These are phyloP conservation scores for Chymomyza amoena DNA, from an alignment of 2,888 invertebrate genomes.

Conservation along the genomic window DNA sequence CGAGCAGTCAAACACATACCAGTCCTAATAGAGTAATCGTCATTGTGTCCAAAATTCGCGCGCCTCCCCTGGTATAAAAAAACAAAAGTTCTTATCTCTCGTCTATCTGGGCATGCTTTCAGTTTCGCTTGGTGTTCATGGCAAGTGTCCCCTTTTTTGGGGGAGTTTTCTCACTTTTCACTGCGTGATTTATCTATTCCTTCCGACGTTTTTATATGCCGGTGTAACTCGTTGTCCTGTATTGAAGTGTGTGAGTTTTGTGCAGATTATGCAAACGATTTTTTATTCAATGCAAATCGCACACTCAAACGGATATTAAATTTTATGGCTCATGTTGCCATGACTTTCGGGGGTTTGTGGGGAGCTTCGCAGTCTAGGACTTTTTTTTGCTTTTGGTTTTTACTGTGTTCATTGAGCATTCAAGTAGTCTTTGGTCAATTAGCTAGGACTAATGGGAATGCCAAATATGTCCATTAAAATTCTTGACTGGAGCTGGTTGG, in stretches of 20 bases:
- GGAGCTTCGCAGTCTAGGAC: neutral
- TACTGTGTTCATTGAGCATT: slow-evolving; percentile 59
- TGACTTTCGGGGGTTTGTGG: slow-evolving; percentile 41
- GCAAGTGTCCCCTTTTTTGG: slow-evolving; percentile 41
- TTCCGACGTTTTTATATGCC: slow-evolving; percentile 63
- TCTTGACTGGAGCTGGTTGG: neutral
- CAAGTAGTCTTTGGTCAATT: slow-evolving; percentile 62
- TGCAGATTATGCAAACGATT: slow-evolving; percentile 65
- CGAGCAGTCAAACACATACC: slow-evolving; percentile 10
- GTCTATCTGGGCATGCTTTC: slow-evolving; percentile 43
- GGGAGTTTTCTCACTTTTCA: slow-evolving; percentile 67
- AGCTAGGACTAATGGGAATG: slow-evolving; percentile 48
- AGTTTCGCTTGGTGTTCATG: slow-evolving; percentile 20
- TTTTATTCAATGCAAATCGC: slow-evolving; percentile 46
- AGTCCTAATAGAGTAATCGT: slow-evolving; percentile 63
- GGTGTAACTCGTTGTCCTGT: slow-evolving; percentile 1
- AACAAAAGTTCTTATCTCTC: slow-evolving; percentile 44
- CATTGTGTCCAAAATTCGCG: slow-evolving; percentile 2
- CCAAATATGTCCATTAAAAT: slow-evolving; percentile 36
- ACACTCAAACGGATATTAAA: slow-evolving; percentile 70
- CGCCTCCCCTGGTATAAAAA: neutral
- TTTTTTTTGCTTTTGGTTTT: slow-evolving; percentile 25
- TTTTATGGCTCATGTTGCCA: slow-evolving; percentile 72
- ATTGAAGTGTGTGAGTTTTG: slow-evolving; percentile 16
- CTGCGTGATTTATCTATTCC: slow-evolving; percentile 64